Evolutionary conservation across 2,113 vertebrate species (phyloP).

Genomic region (Jacana jacana): DNA sequence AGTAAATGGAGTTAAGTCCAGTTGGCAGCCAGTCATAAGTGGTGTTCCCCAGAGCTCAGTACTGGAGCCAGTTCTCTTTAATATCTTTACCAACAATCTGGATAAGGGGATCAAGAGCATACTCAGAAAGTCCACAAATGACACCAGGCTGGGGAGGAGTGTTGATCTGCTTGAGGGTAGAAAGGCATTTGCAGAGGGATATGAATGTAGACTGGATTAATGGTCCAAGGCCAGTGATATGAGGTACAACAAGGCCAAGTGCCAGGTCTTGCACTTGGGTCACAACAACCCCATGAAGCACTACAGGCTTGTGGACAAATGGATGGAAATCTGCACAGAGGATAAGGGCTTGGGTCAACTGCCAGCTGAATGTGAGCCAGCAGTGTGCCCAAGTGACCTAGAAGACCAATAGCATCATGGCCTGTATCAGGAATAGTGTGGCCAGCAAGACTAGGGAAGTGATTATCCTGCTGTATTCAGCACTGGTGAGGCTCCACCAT

Average conservation of each 20-base stretch:
- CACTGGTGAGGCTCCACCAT: not conserved
- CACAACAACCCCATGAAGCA: not conserved
- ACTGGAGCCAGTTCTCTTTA: not conserved
- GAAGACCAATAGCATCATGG: not conserved
- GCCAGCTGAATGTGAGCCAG: not conserved
- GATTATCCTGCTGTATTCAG: accelerated
- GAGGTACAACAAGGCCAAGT: not conserved
- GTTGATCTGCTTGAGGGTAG: not conserved
- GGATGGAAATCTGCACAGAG: not conserved
- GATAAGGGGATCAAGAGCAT: not conserved
- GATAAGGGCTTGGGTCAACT: not conserved
- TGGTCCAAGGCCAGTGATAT: not conserved
- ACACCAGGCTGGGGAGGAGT: not conserved
- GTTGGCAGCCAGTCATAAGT: no score
- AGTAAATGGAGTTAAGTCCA: no score
- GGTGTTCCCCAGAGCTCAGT: no score
- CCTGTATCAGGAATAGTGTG: not conserved
- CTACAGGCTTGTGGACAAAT: not conserved
- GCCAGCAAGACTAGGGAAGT: not conserved
- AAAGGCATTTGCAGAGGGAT: not conserved
- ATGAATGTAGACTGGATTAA: not conserved
- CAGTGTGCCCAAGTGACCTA: not conserved
- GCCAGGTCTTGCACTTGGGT: not conserved
- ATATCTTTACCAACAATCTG: not conserved
- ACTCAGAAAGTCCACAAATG: not conserved